Evolutionary conservation across 2,888 invertebrate genomes (phyloP).

Genomic region (Congeria kusceri): DNA sequence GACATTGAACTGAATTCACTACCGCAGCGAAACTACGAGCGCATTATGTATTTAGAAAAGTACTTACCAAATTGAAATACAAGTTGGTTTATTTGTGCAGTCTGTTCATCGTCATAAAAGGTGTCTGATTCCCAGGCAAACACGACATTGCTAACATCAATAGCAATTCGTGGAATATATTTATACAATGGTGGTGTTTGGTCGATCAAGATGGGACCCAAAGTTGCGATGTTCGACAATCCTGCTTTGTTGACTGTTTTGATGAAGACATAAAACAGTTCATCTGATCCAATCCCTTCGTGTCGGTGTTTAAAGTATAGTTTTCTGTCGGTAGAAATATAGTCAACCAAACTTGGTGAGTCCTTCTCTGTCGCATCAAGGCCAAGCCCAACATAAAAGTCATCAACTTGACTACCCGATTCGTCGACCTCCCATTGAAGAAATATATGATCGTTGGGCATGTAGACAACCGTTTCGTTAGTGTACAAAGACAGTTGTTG

Average conservation of each 20-base stretch:
- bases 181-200: slow-evolving; percentile 56
- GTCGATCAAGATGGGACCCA: slow-evolving; percentile 67
- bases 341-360: slow-evolving; percentile 53
- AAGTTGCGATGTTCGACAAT: slow-evolving; percentile 23
- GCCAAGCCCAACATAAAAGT: slow-evolving; percentile 62
- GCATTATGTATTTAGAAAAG: background rate
- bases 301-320: slow-evolving; percentile 45
- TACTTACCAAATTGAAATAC: slow-evolving; percentile 60
- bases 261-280: slow-evolving; percentile 59
- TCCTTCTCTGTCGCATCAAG: background rate
- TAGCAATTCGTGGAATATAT: slow-evolving; percentile 10
- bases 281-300: slow-evolving; percentile 50
- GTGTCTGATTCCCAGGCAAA: slow-evolving; percentile 58
- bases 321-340: slow-evolving; percentile 44
- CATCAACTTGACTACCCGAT: slow-evolving; percentile 61
- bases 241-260: slow-evolving; percentile 66
- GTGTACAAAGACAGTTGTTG: slow-evolving; percentile 12
- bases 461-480: slow-evolving; percentile 35
- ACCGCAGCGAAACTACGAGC: too few relatives aligned
- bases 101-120: slow-evolving; percentile 64
- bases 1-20: too few relatives aligned
- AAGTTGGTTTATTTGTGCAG: slow-evolving; percentile 39
- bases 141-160: slow-evolving; percentile 29
- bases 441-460: slow-evolving; percentile 60
- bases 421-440: slow-evolving; percentile 59